Base-by-base conservation (phyloP, 2,113 vertebrate species). In the Pollimyrus isidori region DNA sequence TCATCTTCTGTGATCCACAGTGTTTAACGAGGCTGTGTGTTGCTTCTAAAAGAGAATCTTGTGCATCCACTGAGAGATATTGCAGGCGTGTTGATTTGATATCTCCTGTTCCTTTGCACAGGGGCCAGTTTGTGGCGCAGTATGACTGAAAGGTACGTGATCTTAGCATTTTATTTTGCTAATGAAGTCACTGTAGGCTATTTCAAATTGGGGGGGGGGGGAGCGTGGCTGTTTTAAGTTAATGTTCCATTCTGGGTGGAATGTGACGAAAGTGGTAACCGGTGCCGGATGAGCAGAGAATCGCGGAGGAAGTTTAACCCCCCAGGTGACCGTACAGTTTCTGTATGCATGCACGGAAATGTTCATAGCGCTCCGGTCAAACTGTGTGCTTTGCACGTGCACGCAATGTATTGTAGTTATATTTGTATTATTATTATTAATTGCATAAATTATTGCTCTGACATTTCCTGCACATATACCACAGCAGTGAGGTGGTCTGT, bases 111-210 rank as follows among this genome's bases (percentile, higher is more conserved):
- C 48, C 80, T 91, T 45, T 88, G 88, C 93, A 90, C 95, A 98
- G 98, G 97, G 94, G 95, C 94, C 0, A 94, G 91, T 90, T 89
- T 97, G 87, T 97, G 97, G 97, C 93, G 94, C 92, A 96, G 95
- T 93, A 95, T 97, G 94, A 96, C 94, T 45, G 92, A 94, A 93
- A 98, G 96, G 97, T 99, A 97, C 76, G 97, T 83, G 4, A 11
- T 42, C 50, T 80, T 46, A 6, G 50, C 26, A n/a, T 56, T 56
- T 89, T 58, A 21, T 83, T 53, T 53, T 48, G 19, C 87, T 87
- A 87, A 35, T 35, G 23, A 19, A 45, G 56, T 46, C 87, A n/a
- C 2, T 42, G 23, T 46, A 52, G 30, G 26, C 65, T 4, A 1
- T 76, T 76, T 15, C 4, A 50, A 7, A 10, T 50, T 46, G 9